These are phyloP conservation scores for Aplodontia rufa DNA, from an alignment of 2,113 vertebrate species.

Conservation along the genomic window DNA sequence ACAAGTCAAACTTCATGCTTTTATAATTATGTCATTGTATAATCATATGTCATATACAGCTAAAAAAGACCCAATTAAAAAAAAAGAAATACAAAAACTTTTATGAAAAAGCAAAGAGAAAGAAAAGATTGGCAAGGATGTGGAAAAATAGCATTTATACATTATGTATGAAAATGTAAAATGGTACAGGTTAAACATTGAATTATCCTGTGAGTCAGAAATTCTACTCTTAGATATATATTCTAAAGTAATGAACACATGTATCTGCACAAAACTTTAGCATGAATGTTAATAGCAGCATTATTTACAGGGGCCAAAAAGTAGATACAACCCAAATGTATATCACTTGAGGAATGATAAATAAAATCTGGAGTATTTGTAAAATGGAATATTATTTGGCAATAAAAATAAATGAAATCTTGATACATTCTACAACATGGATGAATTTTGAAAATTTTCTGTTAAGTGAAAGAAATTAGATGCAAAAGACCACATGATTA, in stretches of 20 bases:
- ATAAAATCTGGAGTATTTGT: neutral
- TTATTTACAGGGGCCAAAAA: neutral
- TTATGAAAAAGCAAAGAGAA: neutral
- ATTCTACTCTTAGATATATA: neutral
- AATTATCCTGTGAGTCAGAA: neutral
- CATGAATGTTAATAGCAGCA: neutral
- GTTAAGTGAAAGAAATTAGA: neutral
- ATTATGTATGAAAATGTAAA: neutral
- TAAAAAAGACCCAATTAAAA: too few species aligned
- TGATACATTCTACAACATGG: neutral
- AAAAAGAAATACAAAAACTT: neutral
- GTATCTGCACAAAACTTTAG: neutral
- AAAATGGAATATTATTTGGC: neutral
- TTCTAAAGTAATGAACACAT: neutral
- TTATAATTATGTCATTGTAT: too few species aligned
- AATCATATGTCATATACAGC: too few species aligned
- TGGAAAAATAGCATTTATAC: neutral
- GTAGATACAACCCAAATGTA: neutral
- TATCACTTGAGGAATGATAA: neutral
- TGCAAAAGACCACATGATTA: neutral
- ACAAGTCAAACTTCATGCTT: too few species aligned
- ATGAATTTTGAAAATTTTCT: neutral
- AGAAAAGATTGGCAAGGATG: neutral
- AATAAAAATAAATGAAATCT: neutral
- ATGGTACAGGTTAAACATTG: neutral